A percentile compares a stretch with the other conserved stretches of the same genome.
Evolutionary conservation across 1,140 invertebrate species (phyloP).

Genomic region (Apis dorsata): DNA sequence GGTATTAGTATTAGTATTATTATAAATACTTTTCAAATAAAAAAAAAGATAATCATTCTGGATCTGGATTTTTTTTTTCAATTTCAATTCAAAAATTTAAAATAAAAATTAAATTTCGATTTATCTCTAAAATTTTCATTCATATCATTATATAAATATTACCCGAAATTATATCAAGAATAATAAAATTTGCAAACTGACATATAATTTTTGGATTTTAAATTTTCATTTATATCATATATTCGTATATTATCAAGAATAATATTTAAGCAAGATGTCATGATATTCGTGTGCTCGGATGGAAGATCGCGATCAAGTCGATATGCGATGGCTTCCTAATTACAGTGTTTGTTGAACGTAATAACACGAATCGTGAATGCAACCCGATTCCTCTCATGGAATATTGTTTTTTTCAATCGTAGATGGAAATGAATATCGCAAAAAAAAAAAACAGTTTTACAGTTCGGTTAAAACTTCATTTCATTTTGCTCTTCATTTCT

Average conservation of each 20-base stretch:
- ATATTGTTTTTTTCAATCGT: neutral
- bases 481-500: neutral
- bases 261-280: neutral
- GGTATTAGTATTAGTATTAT: no score
- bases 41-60: no score
- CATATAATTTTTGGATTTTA: neutral
- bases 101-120: neutral
- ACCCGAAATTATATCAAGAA: no score
- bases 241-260: neutral
- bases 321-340: conserved; percentile 8
- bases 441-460: neutral
- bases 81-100: no score
- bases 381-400: neutral
- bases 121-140: neutral
- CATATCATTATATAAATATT: neutral
- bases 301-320: neutral
- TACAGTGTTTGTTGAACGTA: conserved; percentile 28
- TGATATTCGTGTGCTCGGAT: neutral
- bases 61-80: no score
- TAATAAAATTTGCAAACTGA: no score
- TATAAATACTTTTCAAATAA: no score
- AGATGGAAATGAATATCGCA: neutral
- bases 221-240: no score
- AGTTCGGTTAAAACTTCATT: neutral
- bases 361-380: conserved; percentile 15